Conservation (phyloP, 2,888 invertebrate genomes). For the Cerastis leucographa region DNA sequence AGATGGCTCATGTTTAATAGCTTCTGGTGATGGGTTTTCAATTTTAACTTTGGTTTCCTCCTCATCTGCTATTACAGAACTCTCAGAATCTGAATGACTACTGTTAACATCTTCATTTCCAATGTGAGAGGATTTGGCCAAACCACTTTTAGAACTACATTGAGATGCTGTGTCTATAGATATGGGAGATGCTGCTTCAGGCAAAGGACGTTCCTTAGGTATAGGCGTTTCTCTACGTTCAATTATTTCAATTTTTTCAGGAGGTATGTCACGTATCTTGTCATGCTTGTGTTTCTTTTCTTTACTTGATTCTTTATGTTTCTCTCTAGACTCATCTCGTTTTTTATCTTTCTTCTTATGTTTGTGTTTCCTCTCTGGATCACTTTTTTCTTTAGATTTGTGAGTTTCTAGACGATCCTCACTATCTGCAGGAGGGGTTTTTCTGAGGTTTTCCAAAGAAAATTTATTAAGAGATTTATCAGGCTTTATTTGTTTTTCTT, state of each 20-base stretch:
- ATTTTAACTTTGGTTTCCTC: constrained; percentile 84
- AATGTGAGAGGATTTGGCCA: constrained; percentile 81
- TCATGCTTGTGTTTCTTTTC: constrained; percentile 90
- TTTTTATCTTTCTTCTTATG: constrained; percentile 93
- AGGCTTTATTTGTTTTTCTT: constrained; percentile 83
- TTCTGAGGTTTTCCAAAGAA: constrained; percentile 87
- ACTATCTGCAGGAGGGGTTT: constrained; percentile 85
- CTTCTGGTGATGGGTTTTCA: constrained; percentile 82
- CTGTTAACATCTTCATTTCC: constrained; percentile 83
- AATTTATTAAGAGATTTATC: constrained; percentile 87
- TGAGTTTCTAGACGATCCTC: constrained; percentile 81
- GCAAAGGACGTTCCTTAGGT: constrained; percentile 81
- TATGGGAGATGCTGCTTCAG: constrained; percentile 87
- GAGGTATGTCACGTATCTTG: constrained; percentile 85
- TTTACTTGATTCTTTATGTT: constrained; percentile 90
- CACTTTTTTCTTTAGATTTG: constrained; percentile 88
- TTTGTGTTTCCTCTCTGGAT: constrained; percentile 90
- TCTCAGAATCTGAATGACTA: constrained; percentile 88
- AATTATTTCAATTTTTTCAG: constrained; percentile 88
- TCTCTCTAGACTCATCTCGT: constrained; percentile 91
- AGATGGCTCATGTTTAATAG: constrained; percentile 76
- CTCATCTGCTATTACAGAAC: constrained; percentile 85
- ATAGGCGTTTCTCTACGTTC: constrained; percentile 85
- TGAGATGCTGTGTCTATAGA: constrained; percentile 89
- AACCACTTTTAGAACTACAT: constrained; percentile 88